phyloP scores from a whole-genome alignment of 2,113 vertebrate genomes.

The pig (Sus scrofa) region T2T-Sscrofa CM000827.6:50469501-50470000 shows the following conservation, averaged over 20 bases:
- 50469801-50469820: rapidly evolving
- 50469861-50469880: slow-evolving; percentile 1
- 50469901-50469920: not conserved
- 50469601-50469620: not conserved
- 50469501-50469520: not conserved
- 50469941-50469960: not conserved
- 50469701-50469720: not conserved
- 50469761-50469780: not conserved
- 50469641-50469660: not conserved
- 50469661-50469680: not conserved
- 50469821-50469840: not conserved
- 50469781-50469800: not conserved
- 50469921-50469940: not conserved
- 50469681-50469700: not conserved
- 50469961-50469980: not conserved
- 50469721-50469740: not conserved
- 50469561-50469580: not conserved
- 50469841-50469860: not conserved
- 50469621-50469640: not conserved
- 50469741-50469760: not conserved
- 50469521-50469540: not conserved
- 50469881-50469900: not conserved
- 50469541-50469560: not conserved
- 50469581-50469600: not conserved
- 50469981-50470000: not conserved